phyloP scores from a whole-genome alignment of 2,113 vertebrate species.

The Ammodytes dubius region DNA sequence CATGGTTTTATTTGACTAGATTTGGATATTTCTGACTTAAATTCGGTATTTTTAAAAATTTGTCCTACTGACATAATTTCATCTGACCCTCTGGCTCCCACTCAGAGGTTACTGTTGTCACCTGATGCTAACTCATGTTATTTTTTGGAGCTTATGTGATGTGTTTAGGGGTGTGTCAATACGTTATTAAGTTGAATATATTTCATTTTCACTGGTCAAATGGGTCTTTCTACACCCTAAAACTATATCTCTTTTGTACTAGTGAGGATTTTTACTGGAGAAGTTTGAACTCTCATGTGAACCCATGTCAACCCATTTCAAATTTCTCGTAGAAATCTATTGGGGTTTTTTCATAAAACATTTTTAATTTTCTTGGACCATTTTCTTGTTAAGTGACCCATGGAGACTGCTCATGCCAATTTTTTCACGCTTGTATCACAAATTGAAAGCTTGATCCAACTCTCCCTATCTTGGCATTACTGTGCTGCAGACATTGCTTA shows the following conservation, averaged over 20 bases:
- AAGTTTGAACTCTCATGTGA: slow-evolving; percentile 7
- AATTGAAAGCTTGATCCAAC: too few species aligned
- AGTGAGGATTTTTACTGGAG: not conserved
- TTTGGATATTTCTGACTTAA: not conserved
- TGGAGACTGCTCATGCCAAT: too few species aligned
- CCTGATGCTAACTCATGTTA: slow-evolving; percentile 1
- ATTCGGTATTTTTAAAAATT: too few species aligned
- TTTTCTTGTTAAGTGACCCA: too few species aligned
- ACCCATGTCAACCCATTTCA: not conserved
- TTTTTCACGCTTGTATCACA: too few species aligned
- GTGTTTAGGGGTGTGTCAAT: not conserved
- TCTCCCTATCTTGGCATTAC: too few species aligned
- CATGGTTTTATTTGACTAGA: not conserved
- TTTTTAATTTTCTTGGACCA: too few species aligned
- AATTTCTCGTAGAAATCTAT: too few species aligned
- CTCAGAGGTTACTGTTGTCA: slow-evolving; percentile 6
- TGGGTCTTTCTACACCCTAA: not conserved
- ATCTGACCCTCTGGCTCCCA: not conserved
- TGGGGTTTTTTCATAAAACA: too few species aligned
- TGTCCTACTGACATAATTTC: not conserved
- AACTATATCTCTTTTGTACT: not conserved
- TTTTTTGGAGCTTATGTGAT: not conserved
- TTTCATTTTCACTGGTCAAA: not conserved
- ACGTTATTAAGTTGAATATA: not conserved
- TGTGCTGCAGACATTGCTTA: too few species aligned